These are phyloP conservation scores for Agrypnus murinus DNA, from an alignment of 2,888 invertebrate genomes.

Conservation along the genomic window DNA sequence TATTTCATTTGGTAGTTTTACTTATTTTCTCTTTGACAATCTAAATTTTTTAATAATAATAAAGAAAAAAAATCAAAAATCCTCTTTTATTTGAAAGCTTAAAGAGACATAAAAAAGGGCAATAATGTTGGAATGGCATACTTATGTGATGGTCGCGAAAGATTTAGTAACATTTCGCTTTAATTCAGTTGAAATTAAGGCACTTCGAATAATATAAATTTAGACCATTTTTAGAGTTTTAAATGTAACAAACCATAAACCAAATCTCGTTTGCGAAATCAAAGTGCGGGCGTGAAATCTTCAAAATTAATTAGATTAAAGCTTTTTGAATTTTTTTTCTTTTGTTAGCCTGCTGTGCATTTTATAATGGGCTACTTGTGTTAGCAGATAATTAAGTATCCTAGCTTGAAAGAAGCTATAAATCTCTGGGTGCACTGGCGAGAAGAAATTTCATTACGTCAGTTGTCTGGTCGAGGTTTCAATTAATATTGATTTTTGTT, in stretches of 20 bases:
- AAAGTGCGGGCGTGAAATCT: constrained; percentile 35
- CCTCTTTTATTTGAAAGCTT: neutral
- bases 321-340: constrained; percentile 38
- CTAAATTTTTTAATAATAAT: neutral
- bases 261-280: constrained; percentile 43
- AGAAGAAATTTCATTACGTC: constrained; percentile 63
- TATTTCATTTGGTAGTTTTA: neutral
- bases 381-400: constrained; percentile 61
- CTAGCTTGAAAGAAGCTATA: constrained; percentile 58
- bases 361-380: constrained; percentile 51
- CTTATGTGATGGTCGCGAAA: constrained; percentile 16
- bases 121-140: constrained; percentile 14
- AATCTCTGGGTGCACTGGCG: constrained; percentile 56
- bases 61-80: neutral
- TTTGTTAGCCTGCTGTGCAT: constrained; percentile 44
- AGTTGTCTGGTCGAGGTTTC: constrained; percentile 62
- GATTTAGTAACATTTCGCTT: constrained; percentile 43
- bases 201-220: constrained; percentile 43
- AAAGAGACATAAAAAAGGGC: constrained; percentile 9
- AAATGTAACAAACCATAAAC: constrained; percentile 36
- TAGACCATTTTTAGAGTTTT: constrained; percentile 36
- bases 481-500: constrained; percentile 62
- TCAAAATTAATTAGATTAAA: constrained; percentile 58
- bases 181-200: constrained; percentile 49
- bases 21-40: neutral